Evolutionary conservation across 1,140 invertebrate genomes (phyloP).

Genomic region (Zaprionus gabonicus): DNA sequence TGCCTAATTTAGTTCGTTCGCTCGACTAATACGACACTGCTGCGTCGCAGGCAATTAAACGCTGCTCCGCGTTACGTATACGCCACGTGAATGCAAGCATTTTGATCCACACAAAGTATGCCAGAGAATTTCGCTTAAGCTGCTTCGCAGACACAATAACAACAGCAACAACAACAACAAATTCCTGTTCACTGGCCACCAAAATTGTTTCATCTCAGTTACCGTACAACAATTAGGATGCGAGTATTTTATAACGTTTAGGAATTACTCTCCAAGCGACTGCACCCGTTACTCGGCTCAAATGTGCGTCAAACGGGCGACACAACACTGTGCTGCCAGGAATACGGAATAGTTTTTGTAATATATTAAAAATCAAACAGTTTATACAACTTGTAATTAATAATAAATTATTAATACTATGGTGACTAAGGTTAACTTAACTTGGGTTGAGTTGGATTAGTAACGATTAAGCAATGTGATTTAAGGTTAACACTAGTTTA

Average conservation of each 20-base stretch:
- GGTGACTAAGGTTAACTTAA: no score
- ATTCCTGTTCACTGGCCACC: constrained; percentile 29
- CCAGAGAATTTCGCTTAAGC: constrained; percentile 20
- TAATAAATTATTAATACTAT: no score
- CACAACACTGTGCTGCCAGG: constrained; percentile 12
- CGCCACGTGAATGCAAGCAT: constrained; percentile 26
- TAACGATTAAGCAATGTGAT: no score
- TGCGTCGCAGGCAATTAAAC: constrained; percentile 16
- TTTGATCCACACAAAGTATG: constrained; percentile 8
- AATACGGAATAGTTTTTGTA: background rate
- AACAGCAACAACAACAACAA: background rate
- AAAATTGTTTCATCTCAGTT: constrained; percentile 32
- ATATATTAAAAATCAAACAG: no score
- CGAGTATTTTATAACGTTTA: constrained; percentile 40
- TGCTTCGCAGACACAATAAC: background rate
- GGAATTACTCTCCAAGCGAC: constrained; percentile 27
- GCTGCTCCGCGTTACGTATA: constrained; percentile 15
- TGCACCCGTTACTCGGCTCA: constrained; percentile 24
- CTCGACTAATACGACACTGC: background rate
- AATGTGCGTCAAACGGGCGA: background rate
- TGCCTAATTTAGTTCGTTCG: constrained; percentile 16
- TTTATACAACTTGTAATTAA: no score
- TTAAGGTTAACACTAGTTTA: no score
- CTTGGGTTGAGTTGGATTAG: no score
- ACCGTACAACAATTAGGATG: constrained; percentile 27